Percentiles rank a stretch among this genome's conserved stretches.
These are phyloP conservation scores for Drosophila algonquin DNA, from an alignment of 2,888 invertebrate species.

Conservation along the genomic window DNA sequence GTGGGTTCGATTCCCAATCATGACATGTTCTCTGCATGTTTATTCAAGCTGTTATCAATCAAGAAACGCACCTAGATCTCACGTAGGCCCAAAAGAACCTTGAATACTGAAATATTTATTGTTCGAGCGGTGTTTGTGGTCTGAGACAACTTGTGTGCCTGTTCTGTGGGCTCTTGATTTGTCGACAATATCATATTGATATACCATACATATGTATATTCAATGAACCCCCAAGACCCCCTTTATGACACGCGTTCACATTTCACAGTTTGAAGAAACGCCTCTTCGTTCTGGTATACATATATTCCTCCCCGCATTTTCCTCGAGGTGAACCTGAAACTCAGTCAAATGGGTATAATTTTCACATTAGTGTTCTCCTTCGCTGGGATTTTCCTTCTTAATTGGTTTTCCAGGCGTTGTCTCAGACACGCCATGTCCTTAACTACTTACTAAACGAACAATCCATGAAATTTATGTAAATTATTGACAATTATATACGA, in stretches of 20 bases:
- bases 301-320: neutral
- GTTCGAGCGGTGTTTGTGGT: too few relatives aligned
- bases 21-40: conserved; percentile 23
- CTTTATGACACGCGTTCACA: neutral
- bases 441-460: neutral
- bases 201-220: too few relatives aligned
- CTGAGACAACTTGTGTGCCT: neutral
- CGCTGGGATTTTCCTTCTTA: conserved; percentile 2
- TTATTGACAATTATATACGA: conserved; percentile 13
- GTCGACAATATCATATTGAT: too few relatives aligned
- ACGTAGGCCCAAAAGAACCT: conserved; percentile 16
- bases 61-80: conserved; percentile 22
- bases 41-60: conserved; percentile 47
- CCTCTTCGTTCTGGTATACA: neutral
- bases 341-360: conserved; percentile 15
- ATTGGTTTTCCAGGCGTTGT: conserved; percentile 12
- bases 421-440: conserved; percentile 18
- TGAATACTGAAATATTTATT: neutral
- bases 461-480: neutral
- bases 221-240: neutral
- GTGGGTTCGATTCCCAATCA: neutral
- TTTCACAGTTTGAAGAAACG: neutral
- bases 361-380: conserved; percentile 11
- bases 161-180: too few relatives aligned
- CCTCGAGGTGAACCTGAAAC: neutral